A percentile compares a stretch with the other conserved stretches of the same genome.
Conservation (phyloP, 2,113 vertebrate species). For the Athene cunicularia region DNA sequence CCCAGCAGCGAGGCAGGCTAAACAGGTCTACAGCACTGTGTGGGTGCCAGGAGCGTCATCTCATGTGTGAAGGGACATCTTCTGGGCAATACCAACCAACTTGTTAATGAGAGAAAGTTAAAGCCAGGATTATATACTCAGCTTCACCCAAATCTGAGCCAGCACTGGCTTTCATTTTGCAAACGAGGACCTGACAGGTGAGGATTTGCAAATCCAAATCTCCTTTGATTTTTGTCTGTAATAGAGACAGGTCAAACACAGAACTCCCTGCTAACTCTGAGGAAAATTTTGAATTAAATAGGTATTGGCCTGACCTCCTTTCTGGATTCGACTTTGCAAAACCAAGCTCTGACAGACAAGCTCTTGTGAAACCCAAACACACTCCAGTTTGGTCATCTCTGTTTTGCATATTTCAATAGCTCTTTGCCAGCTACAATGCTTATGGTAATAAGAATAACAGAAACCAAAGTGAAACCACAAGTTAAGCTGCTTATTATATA, state of each 20-base stretch:
- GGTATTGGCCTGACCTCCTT: constrained; percentile 1
- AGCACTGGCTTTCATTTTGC: constrained; percentile 36
- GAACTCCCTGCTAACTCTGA: background rate
- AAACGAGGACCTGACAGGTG: constrained; percentile 31
- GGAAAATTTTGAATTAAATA: constrained; percentile 28
- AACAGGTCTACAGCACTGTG: background rate
- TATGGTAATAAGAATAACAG: constrained; percentile 71
- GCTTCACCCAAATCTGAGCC: background rate
- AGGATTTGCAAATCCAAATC: constrained; percentile 58
- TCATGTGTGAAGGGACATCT: background rate
- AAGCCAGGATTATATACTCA: background rate
- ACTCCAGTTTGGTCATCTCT: constrained; percentile 44
- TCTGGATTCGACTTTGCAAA: background rate
- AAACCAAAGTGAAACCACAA: constrained; percentile 74
- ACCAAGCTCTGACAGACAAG: constrained; percentile 25
- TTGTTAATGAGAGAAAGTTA: background rate
- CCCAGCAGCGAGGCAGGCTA: rapidly evolving
- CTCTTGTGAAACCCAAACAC: constrained; percentile 5
- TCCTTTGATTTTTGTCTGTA: constrained; percentile 38
- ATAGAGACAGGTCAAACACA: background rate
- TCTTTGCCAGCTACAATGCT: constrained; percentile 59
- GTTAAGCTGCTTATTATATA: constrained; percentile 76
- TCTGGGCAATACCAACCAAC: background rate
- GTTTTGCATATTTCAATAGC: constrained; percentile 65
- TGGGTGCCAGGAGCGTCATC: background rate